Conservation (phyloP, 2,113 vertebrate species). For the Strigops habroptila region DNA sequence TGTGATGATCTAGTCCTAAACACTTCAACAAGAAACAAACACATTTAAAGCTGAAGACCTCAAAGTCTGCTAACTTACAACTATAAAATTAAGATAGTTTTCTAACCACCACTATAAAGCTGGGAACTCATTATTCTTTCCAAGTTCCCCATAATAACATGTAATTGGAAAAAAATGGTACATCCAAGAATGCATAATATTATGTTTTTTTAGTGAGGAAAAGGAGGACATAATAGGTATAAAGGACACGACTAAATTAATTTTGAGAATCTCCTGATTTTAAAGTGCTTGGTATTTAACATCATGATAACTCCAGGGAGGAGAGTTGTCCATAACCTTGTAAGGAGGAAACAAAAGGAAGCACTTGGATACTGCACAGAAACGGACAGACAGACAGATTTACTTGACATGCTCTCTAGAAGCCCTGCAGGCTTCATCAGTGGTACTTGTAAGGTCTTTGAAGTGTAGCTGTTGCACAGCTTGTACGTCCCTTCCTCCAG, state of each 20-base stretch:
- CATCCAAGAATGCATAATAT: not conserved
- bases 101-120: not conserved
- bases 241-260: not conserved
- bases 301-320: not conserved
- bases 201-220: not conserved
- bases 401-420: not conserved
- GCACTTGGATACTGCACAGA: not conserved
- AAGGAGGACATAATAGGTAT: not conserved
- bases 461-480: constrained; percentile 43
- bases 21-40: not conserved
- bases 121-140: not conserved
- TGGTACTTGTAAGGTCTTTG: constrained; percentile 36
- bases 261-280: not conserved
- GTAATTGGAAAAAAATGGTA: not conserved
- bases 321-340: not conserved
- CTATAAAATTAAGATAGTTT: not conserved
- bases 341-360: not conserved
- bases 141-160: not conserved
- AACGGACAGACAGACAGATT: not conserved
- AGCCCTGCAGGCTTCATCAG: constrained; percentile 32
- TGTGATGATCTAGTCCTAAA: not conserved
- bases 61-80: not conserved
- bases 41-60: not conserved
- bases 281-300: not conserved
- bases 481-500: constrained; percentile 50